These are phyloP conservation scores for Lathronympha strigana DNA, from an alignment of 2,888 invertebrate genomes.

Conservation along the genomic window DNA sequence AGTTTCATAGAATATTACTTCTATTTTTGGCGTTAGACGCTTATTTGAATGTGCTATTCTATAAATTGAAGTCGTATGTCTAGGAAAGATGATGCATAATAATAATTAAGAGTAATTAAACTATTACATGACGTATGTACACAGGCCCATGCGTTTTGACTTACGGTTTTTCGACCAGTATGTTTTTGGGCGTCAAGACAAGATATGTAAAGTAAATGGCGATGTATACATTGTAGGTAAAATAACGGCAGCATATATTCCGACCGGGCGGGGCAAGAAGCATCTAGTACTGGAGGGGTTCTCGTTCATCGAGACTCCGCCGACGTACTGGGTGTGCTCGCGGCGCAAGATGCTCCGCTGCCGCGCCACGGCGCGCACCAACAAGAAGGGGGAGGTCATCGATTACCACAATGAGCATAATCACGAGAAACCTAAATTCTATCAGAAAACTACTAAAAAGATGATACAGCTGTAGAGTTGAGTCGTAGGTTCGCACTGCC, in stretches of 20 bases:
- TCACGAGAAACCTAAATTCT: slow-evolving; percentile 67
- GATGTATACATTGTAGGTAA: slow-evolving; percentile 53
- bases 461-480: slow-evolving; percentile 54
- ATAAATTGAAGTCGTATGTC: neutral
- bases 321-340: slow-evolving; percentile 65
- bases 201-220: slow-evolving; percentile 6
- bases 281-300: slow-evolving; percentile 65
- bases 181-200: neutral
- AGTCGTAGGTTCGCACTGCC: slow-evolving; percentile 1
- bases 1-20: neutral
- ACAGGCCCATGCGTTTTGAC: too few species aligned
- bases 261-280: slow-evolving; percentile 64
- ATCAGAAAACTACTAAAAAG: slow-evolving; percentile 62
- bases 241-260: slow-evolving; percentile 65
- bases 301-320: slow-evolving; percentile 57
- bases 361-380: slow-evolving; percentile 65
- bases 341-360: slow-evolving; percentile 55
- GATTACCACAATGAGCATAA: slow-evolving; percentile 59
- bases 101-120: neutral
- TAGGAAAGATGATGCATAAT: neutral
- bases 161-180: neutral
- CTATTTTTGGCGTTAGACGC: slow-evolving; percentile 1
- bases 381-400: slow-evolving; percentile 63
- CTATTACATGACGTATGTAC: neutral
- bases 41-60: slow-evolving; percentile 1